Base-by-base conservation (phyloP, 1,140 invertebrate genomes). In the Centruroides sculpturatus region DNA sequence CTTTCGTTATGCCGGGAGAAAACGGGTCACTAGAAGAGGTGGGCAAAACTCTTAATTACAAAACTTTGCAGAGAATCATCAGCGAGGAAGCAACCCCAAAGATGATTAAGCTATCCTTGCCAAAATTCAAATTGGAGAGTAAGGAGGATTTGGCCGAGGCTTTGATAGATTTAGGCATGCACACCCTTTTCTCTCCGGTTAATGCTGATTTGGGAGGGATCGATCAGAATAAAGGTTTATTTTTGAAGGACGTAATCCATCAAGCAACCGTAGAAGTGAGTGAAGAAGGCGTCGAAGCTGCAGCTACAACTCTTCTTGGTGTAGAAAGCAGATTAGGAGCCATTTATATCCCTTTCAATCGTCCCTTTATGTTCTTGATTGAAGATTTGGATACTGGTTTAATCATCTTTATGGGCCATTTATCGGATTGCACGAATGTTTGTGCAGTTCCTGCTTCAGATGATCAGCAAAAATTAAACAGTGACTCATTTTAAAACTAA, bases 361-460 rank as follows among this genome's bases (percentile, higher is more conserved):
- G 83, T 53, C 87, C 87, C 1, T 90, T 89, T 70, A 73, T 85
- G 34, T 87, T 89, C 69, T 82, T 89, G 64, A 85, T 90, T 59
- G 76, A 81, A 59, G 83, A 88, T 66, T 68, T 69, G 48, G 54
- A 54, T 23, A 68, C 67, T 36, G 64, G 60, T n/a, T 59, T 64
- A 7, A 63, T 74, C n/a, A 54, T 73, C 11, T 73, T 73, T 60
- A 66, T 74, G 11, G 74, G 74, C 56, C 47, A 35, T 34, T n/a
- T 51, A 13, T 51, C 50, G 41, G 41, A 41, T 41, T 41, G 41
- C 8, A 41, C 41, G 41, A 8, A 41, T 41, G 41, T 41, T 41
- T 41, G 41, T 41, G 41, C 5, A 41, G 41, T 41, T 41, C 41
- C 41, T 41, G 0, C 5, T 41, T 41, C 41, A 5, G 41, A 41